phyloP scores from a whole-genome alignment of 2,113 vertebrate genomes.

The Leucosticte australis region DNA sequence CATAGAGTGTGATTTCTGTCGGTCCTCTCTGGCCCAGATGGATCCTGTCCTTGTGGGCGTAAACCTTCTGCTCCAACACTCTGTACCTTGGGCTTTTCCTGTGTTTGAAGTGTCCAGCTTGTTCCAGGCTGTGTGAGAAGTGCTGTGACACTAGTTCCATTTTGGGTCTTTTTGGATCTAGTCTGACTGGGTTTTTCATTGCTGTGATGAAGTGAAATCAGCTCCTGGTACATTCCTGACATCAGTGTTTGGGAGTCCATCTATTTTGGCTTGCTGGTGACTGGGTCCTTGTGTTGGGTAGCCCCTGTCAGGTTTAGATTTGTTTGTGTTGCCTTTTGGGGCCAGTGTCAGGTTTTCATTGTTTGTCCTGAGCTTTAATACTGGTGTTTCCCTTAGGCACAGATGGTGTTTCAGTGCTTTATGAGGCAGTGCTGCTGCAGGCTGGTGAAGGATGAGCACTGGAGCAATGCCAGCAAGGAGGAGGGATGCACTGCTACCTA shows the following conservation, averaged over 20 bases:
- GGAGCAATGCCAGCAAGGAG: not conserved
- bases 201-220: not conserved
- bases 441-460: not conserved
- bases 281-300: not conserved
- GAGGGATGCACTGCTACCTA: not conserved
- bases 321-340: not conserved
- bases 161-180: not conserved
- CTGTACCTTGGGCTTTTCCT: not conserved
- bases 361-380: not conserved
- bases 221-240: accelerated
- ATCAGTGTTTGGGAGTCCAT: not conserved
- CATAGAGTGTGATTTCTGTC: not conserved
- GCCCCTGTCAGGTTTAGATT: not conserved
- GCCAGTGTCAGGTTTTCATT: not conserved
- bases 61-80: not conserved
- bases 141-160: not conserved
- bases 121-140: not conserved
- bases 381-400: accelerated
- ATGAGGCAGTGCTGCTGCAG: not conserved
- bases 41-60: not conserved
- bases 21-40: not conserved
- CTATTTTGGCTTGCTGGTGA: not conserved
- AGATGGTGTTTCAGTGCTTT: not conserved
- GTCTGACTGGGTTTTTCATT: not conserved
- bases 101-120: not conserved